Conservation (phyloP, 2,113 vertebrate genomes). For the Physeter macrocephalus region DNA sequence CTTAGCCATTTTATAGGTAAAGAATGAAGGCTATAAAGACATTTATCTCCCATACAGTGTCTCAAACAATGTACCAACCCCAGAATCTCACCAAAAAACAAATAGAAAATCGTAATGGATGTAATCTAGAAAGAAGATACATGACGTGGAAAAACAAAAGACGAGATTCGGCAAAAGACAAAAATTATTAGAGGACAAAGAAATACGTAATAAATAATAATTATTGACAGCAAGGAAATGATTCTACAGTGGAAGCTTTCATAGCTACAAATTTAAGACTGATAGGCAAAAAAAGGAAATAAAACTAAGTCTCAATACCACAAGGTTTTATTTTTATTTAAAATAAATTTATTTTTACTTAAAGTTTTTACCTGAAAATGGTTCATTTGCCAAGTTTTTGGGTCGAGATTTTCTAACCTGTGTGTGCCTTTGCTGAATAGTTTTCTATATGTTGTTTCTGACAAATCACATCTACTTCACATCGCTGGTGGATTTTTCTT, state of each 20-base stretch:
- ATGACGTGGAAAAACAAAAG: neutral
- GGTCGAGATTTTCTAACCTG: fast-evolving
- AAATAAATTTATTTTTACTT: neutral
- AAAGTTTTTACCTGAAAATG: neutral
- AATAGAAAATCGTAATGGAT: neutral
- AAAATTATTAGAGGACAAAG: neutral
- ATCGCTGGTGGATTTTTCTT: neutral
- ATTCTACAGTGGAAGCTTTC: neutral
- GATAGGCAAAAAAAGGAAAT: neutral
- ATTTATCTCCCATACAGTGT: neutral
- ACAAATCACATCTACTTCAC: neutral
- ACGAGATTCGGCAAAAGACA: neutral
- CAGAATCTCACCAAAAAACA: neutral
- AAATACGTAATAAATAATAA: neutral
- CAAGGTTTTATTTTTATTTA: neutral
- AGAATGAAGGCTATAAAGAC: no score
- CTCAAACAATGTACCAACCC: neutral
- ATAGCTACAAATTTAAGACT: neutral
- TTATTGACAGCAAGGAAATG: neutral
- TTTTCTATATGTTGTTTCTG: neutral
- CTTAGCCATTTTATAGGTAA: neutral
- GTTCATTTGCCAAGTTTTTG: neutral
- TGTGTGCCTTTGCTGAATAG: neutral
- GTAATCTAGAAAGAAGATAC: neutral
- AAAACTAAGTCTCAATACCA: neutral